phyloP scores from a whole-genome alignment of 1,140 invertebrate species.

The Magallana gigas region DNA sequence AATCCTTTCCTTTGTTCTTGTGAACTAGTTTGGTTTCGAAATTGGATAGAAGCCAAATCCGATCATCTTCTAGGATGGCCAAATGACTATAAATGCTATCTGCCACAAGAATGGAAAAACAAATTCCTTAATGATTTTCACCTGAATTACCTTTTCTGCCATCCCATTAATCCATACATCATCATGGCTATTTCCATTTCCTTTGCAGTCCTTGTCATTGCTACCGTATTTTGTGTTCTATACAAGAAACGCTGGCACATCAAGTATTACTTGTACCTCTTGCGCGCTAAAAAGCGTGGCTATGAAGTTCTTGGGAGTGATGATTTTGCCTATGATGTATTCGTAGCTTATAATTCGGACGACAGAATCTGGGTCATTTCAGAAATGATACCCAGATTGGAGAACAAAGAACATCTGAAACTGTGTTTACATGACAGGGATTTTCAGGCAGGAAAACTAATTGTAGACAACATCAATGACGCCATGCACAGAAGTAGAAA shows the following conservation, averaged over 20 bases:
- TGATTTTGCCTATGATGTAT: slow-evolving; percentile 24
- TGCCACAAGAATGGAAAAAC: neutral
- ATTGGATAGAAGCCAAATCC: neutral
- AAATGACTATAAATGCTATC: slow-evolving; percentile 7
- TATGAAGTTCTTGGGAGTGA: neutral
- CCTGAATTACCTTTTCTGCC: neutral
- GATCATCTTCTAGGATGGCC: neutral
- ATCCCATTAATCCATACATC: neutral
- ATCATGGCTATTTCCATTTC: neutral
- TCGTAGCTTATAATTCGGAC: neutral
- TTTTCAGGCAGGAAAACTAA: slow-evolving; percentile 63
- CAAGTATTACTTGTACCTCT: slow-evolving; percentile 39
- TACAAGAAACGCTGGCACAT: slow-evolving; percentile 39
- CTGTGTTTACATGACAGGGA: slow-evolving; percentile 71
- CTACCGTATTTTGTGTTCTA: neutral
- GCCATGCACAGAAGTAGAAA: slow-evolving; percentile 65
- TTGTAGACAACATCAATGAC: slow-evolving; percentile 68
- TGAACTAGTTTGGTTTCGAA: slow-evolving; percentile 35
- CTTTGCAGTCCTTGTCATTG: neutral
- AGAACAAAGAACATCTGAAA: slow-evolving; percentile 43
- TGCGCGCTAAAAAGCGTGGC: slow-evolving; percentile 10
- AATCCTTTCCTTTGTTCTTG: slow-evolving; percentile 50
- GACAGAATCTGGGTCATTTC: neutral
- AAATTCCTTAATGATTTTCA: slow-evolving; percentile 10
- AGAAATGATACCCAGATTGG: slow-evolving; percentile 26